Percentiles rank a stretch among this genome's conserved stretches.
Evolutionary conservation across 2,113 vertebrate species (phyloP).

Genomic region (Heterocephalus glaber): DNA sequence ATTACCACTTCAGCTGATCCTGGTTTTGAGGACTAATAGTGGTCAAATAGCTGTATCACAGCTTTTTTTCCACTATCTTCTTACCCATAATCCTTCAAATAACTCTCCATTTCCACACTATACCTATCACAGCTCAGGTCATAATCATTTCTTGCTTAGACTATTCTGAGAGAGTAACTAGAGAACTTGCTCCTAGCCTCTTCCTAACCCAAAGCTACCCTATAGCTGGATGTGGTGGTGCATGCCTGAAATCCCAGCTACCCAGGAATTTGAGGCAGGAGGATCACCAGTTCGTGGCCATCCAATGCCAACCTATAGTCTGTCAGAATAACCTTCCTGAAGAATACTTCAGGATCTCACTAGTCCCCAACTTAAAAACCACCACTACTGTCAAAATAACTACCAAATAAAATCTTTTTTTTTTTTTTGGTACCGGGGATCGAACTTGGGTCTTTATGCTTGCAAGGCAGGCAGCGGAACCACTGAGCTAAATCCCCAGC

Average conservation of each 20-base stretch:
- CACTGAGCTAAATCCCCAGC: no score
- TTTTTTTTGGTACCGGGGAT: no score
- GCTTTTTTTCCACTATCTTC: not conserved
- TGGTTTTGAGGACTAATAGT: not conserved
- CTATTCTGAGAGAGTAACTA: not conserved
- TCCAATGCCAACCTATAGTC: no score
- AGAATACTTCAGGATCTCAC: not conserved
- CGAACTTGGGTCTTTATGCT: no score
- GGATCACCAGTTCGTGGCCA: not conserved
- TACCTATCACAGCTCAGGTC: not conserved
- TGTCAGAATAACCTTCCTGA: not conserved
- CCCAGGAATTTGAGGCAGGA: not conserved
- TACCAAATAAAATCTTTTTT: slow-evolving; percentile 47
- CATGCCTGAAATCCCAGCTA: not conserved
- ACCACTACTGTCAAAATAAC: not conserved
- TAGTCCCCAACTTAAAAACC: not conserved
- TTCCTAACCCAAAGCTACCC: not conserved
- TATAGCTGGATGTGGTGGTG: not conserved
- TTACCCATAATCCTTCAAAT: not conserved
- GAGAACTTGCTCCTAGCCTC: not conserved
- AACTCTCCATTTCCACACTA: not conserved
- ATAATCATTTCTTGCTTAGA: not conserved
- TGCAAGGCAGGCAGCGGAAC: no score
- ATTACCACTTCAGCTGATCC: not conserved
- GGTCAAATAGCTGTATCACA: not conserved